Evolutionary conservation across 2,113 vertebrate genomes (phyloP).

Genomic region (Papio anubis): DNA sequence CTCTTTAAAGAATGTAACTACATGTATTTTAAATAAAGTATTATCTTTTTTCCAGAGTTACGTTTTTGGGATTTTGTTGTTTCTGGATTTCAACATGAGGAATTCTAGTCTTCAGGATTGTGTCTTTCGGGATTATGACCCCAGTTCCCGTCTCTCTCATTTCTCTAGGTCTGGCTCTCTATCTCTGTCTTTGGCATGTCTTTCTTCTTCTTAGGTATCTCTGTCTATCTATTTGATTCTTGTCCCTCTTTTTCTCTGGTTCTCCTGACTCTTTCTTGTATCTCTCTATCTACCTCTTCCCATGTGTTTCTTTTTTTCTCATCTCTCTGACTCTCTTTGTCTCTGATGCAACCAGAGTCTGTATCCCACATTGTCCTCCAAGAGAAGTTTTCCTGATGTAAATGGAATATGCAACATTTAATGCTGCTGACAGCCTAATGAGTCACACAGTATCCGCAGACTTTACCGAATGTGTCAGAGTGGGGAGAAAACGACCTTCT

Average conservation of each 20-base stretch:
- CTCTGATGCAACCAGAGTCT: background rate
- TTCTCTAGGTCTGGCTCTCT: background rate
- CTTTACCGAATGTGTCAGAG: background rate
- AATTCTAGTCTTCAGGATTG: background rate
- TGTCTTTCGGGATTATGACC: background rate
- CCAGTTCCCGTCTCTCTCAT: background rate
- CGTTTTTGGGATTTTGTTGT: background rate
- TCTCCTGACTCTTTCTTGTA: background rate
- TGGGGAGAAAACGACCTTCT: background rate
- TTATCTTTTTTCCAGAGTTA: background rate
- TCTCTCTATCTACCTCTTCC: background rate
- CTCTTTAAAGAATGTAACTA: background rate
- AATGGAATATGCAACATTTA: conserved; percentile 5
- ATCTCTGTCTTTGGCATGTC: background rate
- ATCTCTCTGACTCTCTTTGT: background rate
- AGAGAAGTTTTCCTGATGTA: conserved; percentile 19
- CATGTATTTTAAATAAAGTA: background rate
- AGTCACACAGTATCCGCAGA: conserved; percentile 4
- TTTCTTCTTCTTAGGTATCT: background rate
- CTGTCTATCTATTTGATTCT: background rate
- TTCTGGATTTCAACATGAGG: background rate
- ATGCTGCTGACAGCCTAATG: conserved; percentile 42
- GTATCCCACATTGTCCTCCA: background rate
- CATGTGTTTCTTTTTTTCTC: background rate
- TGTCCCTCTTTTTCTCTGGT: background rate